Base-by-base conservation (phyloP, 2,888 invertebrate genomes). In the Drosophila peninsularis region DNA sequence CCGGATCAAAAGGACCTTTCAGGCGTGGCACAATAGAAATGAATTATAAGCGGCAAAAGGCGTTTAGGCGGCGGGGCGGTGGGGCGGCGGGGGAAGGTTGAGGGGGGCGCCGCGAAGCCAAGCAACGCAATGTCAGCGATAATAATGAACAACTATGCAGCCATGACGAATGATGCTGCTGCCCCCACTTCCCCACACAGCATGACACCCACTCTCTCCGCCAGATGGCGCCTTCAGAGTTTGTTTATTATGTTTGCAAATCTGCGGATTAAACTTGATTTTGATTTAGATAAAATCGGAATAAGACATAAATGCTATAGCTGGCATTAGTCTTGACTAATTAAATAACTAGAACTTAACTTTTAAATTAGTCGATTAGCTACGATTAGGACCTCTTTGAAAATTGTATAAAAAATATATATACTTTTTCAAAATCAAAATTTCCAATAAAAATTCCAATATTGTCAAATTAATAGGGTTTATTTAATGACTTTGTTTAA, bases 1-100 rank as follows among this genome's bases (percentile, higher is more conserved):
- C 75, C 75, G 90, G 89, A 91, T 90, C 88, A 90, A 90, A 90
- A 90, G 89, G 78, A 82, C 84, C 88, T 89, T 84, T 80, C 82
- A 80, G 85, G 71, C 86, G 75, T 77, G 70, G 72, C 78, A 90
- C 90, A 79, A 80, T 83, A 80, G 73, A 74, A 75, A 78, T 78
- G 80, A 77, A 80, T 78, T 65, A 70, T 70, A 68, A 64, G 69
- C 65, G 58, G 65, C 62, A 36, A 24, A 36, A 19, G 52, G 10
- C 21, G 34, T n/a, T 4, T 14, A 21, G 5, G 19, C 3, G 9
- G 44, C 14, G 13, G 7, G 9, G 9, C 4, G 24, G 5, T 24
- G 24, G 24, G 24, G 24, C n/a, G n/a, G n/a, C n/a, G 24, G 24
- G 5, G 24, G 24, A 5, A 24, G 9, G 27, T 27, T 0, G 19